Percentiles rank a stretch among this genome's conserved stretches.
These are phyloP conservation scores for Cryptotis parvus DNA, from an alignment of 2,113 vertebrate genomes.

Conservation along the genomic window DNA sequence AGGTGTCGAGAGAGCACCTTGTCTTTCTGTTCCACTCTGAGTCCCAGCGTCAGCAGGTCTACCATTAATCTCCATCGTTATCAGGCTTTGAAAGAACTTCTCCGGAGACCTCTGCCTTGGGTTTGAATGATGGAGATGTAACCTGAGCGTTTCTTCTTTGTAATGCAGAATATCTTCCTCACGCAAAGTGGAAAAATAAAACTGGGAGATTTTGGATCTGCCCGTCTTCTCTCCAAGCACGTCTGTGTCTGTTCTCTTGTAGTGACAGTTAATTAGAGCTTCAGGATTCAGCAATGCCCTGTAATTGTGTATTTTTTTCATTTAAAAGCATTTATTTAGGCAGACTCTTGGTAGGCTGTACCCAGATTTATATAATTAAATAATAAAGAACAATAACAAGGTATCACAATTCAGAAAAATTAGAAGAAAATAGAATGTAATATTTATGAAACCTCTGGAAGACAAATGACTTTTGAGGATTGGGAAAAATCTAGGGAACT, in stretches of 20 bases:
- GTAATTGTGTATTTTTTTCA: not conserved
- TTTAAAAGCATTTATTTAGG: no score
- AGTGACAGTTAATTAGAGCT: not conserved
- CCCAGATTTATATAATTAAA: no score
- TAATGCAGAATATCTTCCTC: slow-evolving; percentile 94
- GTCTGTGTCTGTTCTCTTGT: slow-evolving; percentile 24
- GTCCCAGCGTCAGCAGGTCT: not conserved
- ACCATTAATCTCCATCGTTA: not conserved
- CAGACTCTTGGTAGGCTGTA: no score
- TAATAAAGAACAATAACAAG: no score
- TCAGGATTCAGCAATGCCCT: not conserved
- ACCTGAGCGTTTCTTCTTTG: slow-evolving; percentile 52
- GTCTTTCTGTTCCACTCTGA: not conserved
- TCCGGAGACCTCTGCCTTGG: not conserved
- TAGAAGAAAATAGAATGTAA: no score
- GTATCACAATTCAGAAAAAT: no score
- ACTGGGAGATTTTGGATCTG: slow-evolving; percentile 97
- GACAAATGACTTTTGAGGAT: no score
- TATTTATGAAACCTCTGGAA: no score
- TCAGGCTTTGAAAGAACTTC: slow-evolving; percentile 12
- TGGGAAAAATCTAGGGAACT: no score
- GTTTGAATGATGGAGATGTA: not conserved
- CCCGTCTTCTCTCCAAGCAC: slow-evolving; percentile 93
- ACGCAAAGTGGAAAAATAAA: slow-evolving; percentile 92
- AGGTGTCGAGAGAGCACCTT: not conserved